These are phyloP conservation scores for Pantala flavescens DNA, from an alignment of 1,140 invertebrate genomes.

Conservation along the genomic window DNA sequence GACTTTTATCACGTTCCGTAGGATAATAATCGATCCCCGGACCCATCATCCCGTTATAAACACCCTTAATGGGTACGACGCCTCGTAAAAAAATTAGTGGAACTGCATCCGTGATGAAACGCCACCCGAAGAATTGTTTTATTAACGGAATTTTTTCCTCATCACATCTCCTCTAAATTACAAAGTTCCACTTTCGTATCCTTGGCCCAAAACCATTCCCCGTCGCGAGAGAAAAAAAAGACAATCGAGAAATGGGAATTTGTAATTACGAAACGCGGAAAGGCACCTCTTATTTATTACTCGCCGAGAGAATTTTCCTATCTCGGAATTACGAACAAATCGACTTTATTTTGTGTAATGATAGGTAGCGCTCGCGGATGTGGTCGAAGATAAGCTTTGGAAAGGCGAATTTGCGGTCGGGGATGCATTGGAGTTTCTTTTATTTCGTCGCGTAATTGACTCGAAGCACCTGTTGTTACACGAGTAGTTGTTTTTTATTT, in stretches of 20 bases:
- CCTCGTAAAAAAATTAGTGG: too few species aligned
- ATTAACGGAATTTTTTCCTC: too few species aligned
- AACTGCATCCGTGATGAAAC: too few species aligned
- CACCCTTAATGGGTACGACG: too few species aligned
- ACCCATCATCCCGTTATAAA: too few species aligned
- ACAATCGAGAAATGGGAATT: neutral
- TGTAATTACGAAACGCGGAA: neutral
- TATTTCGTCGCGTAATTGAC: neutral
- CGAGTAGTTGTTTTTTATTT: neutral
- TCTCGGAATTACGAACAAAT: neutral
- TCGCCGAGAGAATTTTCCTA: neutral
- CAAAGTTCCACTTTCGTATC: too few species aligned
- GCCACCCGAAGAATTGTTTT: too few species aligned
- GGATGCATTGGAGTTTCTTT: neutral
- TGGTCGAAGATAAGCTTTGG: neutral
- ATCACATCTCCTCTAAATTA: too few species aligned
- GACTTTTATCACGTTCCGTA: too few species aligned
- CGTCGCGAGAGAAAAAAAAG: neutral
- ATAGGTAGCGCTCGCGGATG: slow-evolving; percentile 2
- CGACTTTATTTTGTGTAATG: slow-evolving; percentile 10
- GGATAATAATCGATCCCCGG: too few species aligned
- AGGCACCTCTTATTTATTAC: slow-evolving; percentile 2
- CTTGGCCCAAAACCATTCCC: neutral
- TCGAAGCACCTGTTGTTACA: neutral
- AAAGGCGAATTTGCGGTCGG: neutral